Base-by-base conservation (phyloP, 2,888 invertebrate species). In the Drosophila meridionalis region DNA sequence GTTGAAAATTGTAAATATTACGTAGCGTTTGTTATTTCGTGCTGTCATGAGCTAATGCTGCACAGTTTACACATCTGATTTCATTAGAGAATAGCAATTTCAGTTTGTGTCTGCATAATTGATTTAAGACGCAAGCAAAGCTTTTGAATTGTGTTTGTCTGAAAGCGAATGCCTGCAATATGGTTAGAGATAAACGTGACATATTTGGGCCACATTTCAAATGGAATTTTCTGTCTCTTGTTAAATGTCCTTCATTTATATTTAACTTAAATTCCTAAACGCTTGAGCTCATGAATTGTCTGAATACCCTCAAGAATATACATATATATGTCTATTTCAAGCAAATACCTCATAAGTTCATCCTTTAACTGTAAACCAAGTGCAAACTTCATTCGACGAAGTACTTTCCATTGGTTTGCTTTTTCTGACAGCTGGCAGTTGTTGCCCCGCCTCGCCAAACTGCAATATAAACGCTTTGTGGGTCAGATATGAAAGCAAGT, bases 401-500 rank as follows among this genome's bases (percentile, higher is more conserved):
- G 61, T 56, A 57, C 53, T 74, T 74, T 61, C 66, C 67, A 78
- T 74, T 55, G 66, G 45, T 69, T 67, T 64, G 61, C 66, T 60
- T 61, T 64, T 61, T 66, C 65, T 65, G 58, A 55, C 62, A 60
- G 76, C 48, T 62, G 20, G 20, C 30, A 4, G 48, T 47, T 47
- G 12, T 7, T 7, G 30, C 8, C 12, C 14, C 5, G 8, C 48
- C n/a, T 4, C 28, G 28, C 26, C 34, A 62, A 34, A 36, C 20
- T 26, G 43, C 34, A 14, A 47, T 53, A 55, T 52, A 53, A 66
- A 47, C 48, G 40, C 50, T 59, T 76, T 82, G 68, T 78, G 62
- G 85, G 86, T 80, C 85, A 85, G 50, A 68, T 71, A 73, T 69
- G 86, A 85, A 72, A 70, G 80, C 52, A 67, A 64, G 56, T 70